A percentile compares a stretch with the other conserved stretches of the same genome.
phyloP scores from a whole-genome alignment of 92 coral and sea anemone genomes.

The Isaurus tuberculatus region DNA sequence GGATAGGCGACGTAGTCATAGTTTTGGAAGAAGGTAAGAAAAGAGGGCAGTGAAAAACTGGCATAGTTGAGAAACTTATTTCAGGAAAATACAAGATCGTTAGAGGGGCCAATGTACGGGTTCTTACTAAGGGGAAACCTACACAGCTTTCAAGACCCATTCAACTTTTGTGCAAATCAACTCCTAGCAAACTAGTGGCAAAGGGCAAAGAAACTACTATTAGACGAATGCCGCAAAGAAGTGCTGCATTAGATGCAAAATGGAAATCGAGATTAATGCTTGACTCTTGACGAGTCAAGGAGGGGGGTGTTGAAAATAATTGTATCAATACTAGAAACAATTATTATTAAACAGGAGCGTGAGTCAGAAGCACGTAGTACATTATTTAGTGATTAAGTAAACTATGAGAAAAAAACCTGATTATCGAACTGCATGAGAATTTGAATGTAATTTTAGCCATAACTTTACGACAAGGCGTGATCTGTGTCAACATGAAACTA shows the following conservation, averaged over 20 bases:
- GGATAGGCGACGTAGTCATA: constrained; percentile 43
- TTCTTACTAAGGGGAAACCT: constrained; percentile 22
- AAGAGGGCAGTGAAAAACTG: constrained; percentile 32
- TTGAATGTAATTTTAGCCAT: too few relatives aligned
- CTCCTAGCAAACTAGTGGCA: not conserved
- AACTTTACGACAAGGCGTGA: too few relatives aligned
- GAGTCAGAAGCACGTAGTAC: too few relatives aligned
- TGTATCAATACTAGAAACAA: too few relatives aligned
- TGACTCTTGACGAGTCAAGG: not conserved
- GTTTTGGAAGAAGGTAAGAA: constrained; percentile 24
- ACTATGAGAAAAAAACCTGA: too few relatives aligned
- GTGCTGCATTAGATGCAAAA: not conserved
- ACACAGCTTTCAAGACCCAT: constrained; percentile 14
- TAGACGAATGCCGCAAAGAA: not conserved
- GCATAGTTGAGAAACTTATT: constrained; percentile 35
- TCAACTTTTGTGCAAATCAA: constrained; percentile 19
- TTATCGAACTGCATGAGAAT: too few relatives aligned
- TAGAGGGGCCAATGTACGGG: constrained; percentile 25
- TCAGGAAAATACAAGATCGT: constrained; percentile 12
- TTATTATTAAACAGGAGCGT: too few relatives aligned
- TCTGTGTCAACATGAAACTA: too few relatives aligned
- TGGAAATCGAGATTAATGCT: not conserved
- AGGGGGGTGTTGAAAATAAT: not conserved
- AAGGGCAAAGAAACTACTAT: not conserved
- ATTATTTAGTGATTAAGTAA: too few relatives aligned